Evolutionary conservation across 35 echinoderm and acorn worm species (phyloP), one percentile per base, ranked within the genome.

Genomic region (Patiria miniata): DNA sequence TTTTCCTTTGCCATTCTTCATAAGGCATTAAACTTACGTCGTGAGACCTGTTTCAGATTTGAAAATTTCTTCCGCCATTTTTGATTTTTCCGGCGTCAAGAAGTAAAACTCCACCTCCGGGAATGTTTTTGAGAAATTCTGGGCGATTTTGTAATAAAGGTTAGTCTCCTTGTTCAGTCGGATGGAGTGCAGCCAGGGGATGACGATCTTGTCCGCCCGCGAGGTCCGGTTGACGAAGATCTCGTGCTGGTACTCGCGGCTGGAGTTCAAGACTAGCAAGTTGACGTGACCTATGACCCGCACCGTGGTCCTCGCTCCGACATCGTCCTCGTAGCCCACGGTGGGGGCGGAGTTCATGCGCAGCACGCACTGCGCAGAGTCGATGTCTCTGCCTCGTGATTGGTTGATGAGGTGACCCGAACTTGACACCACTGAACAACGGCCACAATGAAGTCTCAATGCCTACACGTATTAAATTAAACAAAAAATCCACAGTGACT

Each of bases 261-360:
- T 83, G 36, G 61, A 54, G 34, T 79, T 77, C n/a, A 88, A 76
- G 50, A 88, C 51, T 47, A 29, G 21, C 56, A 77, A 58, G 26
- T 96, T 96, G 37, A 77, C 78, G 87, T 96, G 93, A 78, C 95
- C 91, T 79, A 97, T 91, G 65, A 93, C 91, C 54, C 95, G 82
- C 55, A 97, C 65, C 23, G 92, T 94, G 16, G 96, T 98, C 42
- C 82, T 65, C 8, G 37, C 81, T 12, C 96, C 96, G 7, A 91
- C 89, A 34, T 94, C 96, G 14, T 89, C 60, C 39, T 84, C 87
- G 68, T 84, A 94, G 7, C 92, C 92, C 7, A 10, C 21, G 2
- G 89, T 83, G 19, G 93, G 89, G 2, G 96, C 92, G 8, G 87
- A 90, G 83, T 98, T 98, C 87, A 92, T 94, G 30, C 96, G 76